Base-by-base conservation (phyloP, 2,113 vertebrate genomes). In the Sturnus vulgaris region DNA sequence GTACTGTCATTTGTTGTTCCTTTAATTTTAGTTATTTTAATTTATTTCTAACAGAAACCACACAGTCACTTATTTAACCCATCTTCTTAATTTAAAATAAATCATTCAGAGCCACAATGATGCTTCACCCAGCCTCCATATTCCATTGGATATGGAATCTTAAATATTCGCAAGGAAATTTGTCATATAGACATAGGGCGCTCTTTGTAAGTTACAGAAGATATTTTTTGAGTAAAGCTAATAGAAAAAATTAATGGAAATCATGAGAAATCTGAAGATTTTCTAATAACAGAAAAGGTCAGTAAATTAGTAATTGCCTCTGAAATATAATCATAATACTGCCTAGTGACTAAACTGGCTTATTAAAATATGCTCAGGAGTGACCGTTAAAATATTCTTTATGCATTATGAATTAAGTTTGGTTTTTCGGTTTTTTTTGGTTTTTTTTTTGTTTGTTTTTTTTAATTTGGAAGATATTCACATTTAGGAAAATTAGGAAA, bases 231-330 rank as follows among this genome's bases (percentile, higher is more conserved):
- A 69, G 42, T 52, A 64, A 86, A 79, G 15, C 55, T 77, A 91
- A 88, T 70, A 66, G 76, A 63, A 40, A 22, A 69, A 87, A 90
- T 61, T 87, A 91, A 91, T 82, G 47, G 35, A 90, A 91, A 94
- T 63, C 47, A 63, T 5, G 5, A 94, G 35, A 73, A 91, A 68
- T 61, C 46, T 85, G 57, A 93, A 89, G n/a, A 82, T 57, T 82
- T 91, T 69, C 35, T 89, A 80, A 35, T 87, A 88, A 85, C 46
- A 69, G 57, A 56, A 92, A 92, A 87, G 46, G 65, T 75, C 91
- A 91, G 57, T 72, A 84, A 91, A 93, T 92, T 49, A 80, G 70
- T 77, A 85, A 76, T 91, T 8, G 3, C 21, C 55, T 80, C 47
- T 90, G 82, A 91, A 90, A 69, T 65, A 30, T 35, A 82, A 79